Base-by-base conservation (phyloP, 2,888 invertebrate genomes). In the Idaea biselata region DNA sequence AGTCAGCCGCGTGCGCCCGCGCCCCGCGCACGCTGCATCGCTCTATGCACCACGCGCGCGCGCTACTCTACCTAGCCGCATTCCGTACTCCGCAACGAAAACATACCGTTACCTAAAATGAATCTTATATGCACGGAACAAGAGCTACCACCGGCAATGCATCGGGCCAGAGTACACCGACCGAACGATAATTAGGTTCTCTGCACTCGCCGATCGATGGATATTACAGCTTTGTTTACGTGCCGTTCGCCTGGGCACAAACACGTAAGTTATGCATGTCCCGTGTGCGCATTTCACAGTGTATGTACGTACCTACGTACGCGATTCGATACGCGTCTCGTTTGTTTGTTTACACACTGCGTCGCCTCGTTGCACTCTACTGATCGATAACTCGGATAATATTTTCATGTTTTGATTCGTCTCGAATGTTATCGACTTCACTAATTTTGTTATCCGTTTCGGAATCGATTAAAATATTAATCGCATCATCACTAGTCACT, bases 241-340 rank as follows among this genome's bases (percentile, higher is more conserved):
- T 81, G 77, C 76, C 77, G 75, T 72, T 76, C 80, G 65, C 66
- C 67, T 66, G 68, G 81, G 76, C 81, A 79, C 78, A 82, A 80
- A 78, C 81, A 83, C 80, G 89, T 90, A 89, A 89, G 89, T 89
- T 88, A 87, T 89, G 87, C 89, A 88, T 79, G 75, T 82, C 81
- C 85, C 83, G 81, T 78, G 76, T 80, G 79, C 77, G 83, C 82
- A 82, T 84, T 83, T 82, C 82, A 82, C 84, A 81, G 81, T 84
- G 80, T 81, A 44, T 11, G 14, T 44, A 44, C 3, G 44, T 44
- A 44, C 44, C 11, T 8, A 44, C 44, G 8, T 44, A 77, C 78
- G 75, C 76, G 78, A 81, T 79, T 80, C 79, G 79, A 82, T 77
- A 76, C 82, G 79, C 82, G 75, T 76, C 74, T 78, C 79, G 77